Percentiles rank a stretch among this genome's conserved stretches.
phyloP scores from a whole-genome alignment of 2,888 invertebrate species.

The Carcina quercana region DNA sequence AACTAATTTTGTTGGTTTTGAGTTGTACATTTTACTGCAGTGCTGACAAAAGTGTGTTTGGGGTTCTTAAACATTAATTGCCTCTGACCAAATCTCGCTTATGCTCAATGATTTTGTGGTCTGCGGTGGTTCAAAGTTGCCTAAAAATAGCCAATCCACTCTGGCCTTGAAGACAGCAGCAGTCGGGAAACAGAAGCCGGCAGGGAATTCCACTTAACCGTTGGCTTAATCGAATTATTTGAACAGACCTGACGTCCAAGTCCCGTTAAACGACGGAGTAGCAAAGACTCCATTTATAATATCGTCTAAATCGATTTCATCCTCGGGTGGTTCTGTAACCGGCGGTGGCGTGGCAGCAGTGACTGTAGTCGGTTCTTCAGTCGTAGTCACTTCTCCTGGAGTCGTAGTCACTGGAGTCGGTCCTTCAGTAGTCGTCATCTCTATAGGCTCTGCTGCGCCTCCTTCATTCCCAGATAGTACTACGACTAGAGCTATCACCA shows the following conservation, averaged over 20 bases:
- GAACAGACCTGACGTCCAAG: slow-evolving; percentile 83
- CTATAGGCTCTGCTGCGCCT: slow-evolving; percentile 35
- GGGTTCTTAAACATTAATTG: no score
- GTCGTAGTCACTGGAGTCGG: not conserved
- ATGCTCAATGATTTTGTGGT: no score
- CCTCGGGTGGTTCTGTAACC: slow-evolving; percentile 25
- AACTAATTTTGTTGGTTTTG: no score
- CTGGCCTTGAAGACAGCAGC: no score
- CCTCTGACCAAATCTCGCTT: no score
- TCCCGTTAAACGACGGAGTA: slow-evolving; percentile 83
- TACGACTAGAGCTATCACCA: slow-evolving; percentile 76
- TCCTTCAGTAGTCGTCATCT: slow-evolving; percentile 25
- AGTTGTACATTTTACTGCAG: no score
- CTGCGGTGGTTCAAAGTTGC: no score
- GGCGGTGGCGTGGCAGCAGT: slow-evolving; percentile 18
- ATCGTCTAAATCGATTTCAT: slow-evolving; percentile 77
- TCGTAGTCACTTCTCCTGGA: slow-evolving; percentile 13
- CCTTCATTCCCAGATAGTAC: slow-evolving; percentile 60
- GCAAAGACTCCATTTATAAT: slow-evolving; percentile 80
- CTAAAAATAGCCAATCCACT: no score
- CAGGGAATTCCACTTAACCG: no score
- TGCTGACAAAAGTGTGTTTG: no score
- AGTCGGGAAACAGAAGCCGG: no score
- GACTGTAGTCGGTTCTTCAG: slow-evolving; percentile 18
- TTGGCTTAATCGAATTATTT: no score